Percentiles rank a stretch among this genome's conserved stretches.
Evolutionary conservation across 1,140 invertebrate species (phyloP).

Genomic region (Atta colombica): DNA sequence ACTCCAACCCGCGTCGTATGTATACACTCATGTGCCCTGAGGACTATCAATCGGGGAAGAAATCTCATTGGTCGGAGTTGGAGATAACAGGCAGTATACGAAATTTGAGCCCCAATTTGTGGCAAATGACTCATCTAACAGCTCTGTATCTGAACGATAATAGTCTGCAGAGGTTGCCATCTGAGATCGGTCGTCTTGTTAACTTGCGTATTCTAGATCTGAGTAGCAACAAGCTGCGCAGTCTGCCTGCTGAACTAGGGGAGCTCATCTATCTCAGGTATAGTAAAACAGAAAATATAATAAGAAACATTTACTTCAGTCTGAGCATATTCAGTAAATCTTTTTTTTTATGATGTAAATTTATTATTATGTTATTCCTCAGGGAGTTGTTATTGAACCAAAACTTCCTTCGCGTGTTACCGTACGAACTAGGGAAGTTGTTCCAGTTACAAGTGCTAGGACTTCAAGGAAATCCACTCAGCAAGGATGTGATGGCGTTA

Average conservation of each 20-base stretch:
- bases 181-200: conserved; percentile 94
- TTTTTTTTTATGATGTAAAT: not conserved
- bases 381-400: conserved; percentile 97
- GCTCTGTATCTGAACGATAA: conserved; percentile 98
- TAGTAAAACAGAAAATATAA: conserved; percentile 56
- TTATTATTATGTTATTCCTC: conserved; percentile 82
- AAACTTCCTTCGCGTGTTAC: conserved; percentile 96
- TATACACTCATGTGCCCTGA: conserved; percentile 97
- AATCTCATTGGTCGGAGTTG: conserved; percentile 93
- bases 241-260: conserved; percentile 97
- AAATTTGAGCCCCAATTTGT: conserved; percentile 96
- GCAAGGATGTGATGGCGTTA: conserved; percentile 95
- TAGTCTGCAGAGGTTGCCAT: conserved; percentile 94
- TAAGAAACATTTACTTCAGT: not conserved
- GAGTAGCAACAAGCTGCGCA: conserved; percentile 97
- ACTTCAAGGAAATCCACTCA: conserved; percentile 97
- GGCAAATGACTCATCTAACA: conserved; percentile 96
- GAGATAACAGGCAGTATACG: conserved; percentile 94
- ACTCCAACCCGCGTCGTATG: conserved; percentile 90
- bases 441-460: conserved; percentile 97
- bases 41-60: conserved; percentile 96
- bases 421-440: conserved; percentile 98
- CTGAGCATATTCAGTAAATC: not conserved
- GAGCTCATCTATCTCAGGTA: conserved; percentile 97
- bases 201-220: conserved; percentile 96